phyloP scores from a whole-genome alignment of 2,797 vertebrate species.

The Clarias laeviceps region DNA sequence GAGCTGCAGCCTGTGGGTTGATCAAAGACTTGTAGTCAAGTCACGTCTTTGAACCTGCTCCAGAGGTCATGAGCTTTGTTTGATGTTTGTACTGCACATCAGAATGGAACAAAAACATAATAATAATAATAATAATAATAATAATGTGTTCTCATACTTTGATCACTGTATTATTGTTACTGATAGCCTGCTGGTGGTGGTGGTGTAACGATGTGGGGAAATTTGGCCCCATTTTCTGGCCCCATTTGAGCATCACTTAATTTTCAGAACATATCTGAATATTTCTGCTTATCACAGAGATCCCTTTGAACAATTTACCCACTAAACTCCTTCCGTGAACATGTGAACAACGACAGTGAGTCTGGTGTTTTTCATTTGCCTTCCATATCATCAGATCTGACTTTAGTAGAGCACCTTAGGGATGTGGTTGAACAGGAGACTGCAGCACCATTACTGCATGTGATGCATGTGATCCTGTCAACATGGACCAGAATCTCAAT shows the following conservation, averaged over 20 bases:
- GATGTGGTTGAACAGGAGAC: not conserved
- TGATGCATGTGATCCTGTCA: not conserved
- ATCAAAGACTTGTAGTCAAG: not conserved
- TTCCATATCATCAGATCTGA: not conserved
- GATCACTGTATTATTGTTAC: not conserved
- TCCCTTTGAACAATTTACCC: not conserved
- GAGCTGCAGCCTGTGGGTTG: not conserved
- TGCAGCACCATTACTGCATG: not conserved
- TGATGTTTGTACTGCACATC: not conserved
- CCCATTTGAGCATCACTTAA: not conserved
- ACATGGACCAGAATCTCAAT: not conserved
- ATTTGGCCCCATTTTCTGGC: not conserved
- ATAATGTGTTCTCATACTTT: not conserved
- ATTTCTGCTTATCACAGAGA: not conserved
- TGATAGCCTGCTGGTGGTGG: not conserved
- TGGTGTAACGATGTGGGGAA: not conserved
- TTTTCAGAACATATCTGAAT: not conserved
- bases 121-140: no score
- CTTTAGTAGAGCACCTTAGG: not conserved
- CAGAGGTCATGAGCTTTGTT: not conserved
- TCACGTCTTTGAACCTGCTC: not conserved
- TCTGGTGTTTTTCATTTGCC: not conserved
- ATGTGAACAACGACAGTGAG: not conserved
- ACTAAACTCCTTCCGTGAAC: not conserved
- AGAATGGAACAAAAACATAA: not conserved